Evolutionary conservation across 2,113 vertebrate genomes (phyloP), one percentile per base, ranked within the genome.

Genomic region (Paracanthobrama guichenoti): DNA sequence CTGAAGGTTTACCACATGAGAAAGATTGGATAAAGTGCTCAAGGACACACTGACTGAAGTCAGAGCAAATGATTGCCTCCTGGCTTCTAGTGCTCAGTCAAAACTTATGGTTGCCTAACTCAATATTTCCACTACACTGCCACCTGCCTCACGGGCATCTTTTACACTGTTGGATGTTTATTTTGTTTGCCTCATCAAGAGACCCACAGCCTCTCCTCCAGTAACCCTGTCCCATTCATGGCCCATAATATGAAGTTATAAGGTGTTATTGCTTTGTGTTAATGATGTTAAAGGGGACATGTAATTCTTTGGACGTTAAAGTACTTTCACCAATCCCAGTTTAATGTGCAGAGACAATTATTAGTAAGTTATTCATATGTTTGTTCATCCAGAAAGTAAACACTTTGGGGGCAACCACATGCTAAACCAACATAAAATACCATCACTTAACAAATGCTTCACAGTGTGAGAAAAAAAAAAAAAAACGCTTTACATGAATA

Each of bases 41-140:
- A 75, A 75, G 48, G 26, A 53, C 73, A 75, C 46, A 75, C 16
- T 53, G 46, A 75, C 14, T 50, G 73, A 53, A 53, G 73, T 75
- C 24, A 20, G 69, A 75, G 46, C 16, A 75, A 75, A 75, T 31
- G 46, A 53, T 18, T 75, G 73, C 46, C 73, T 22, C 48, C 26
- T 75, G 73, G 46, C 48, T 31, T 31, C 8, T 10, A 75, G 24
- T 55, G 73, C 53, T 55, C 24, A 53, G 20, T 75, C 48, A 50
- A 75, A 75, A 75, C 48, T 75, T 75, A 31, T 75, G 73, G 24
- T 75, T 75, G 44, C 46, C 73, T 22, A 75, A 55, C 73, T 53
- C 46, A 20, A 53, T 75, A 53, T 75, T 55, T 75, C 73, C 73
- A 55, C 48, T 48, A 48, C n/a, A 46, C 69, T 73, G 69, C n/a